Percentiles rank a stretch among this genome's conserved stretches.
These are phyloP conservation scores for Papilio elwesi DNA, from an alignment of 2,888 invertebrate species.

Conservation along the genomic window DNA sequence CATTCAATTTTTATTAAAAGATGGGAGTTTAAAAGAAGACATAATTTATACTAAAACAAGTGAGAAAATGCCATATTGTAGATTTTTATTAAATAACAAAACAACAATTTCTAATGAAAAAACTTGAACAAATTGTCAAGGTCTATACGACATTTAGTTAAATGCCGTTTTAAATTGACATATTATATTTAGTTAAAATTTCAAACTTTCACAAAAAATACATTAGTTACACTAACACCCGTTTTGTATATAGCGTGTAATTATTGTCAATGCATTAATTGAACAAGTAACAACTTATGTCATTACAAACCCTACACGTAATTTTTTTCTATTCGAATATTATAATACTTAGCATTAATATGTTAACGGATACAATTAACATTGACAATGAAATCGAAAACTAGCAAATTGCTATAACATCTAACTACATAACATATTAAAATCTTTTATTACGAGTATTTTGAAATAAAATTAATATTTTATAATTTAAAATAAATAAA, in stretches of 20 bases:
- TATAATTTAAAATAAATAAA: conserved; percentile 1
- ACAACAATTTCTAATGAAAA: too few species aligned
- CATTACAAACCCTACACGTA: conserved; percentile 36
- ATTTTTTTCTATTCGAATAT: conserved; percentile 39
- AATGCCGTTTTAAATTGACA: conserved; percentile 31
- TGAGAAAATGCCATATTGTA: too few species aligned
- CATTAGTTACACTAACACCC: conserved; percentile 49
- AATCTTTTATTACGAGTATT: not conserved
- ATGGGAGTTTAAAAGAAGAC: too few species aligned
- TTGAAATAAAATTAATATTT: not conserved
- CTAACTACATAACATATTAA: not conserved
- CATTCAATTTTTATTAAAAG: too few species aligned
- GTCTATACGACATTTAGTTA: not conserved
- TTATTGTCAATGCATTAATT: conserved; percentile 61
- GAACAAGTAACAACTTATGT: conserved; percentile 45
- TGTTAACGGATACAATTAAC: not conserved
- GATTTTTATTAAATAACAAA: too few species aligned
- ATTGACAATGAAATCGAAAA: conserved; percentile 1
- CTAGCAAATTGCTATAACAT: conserved; percentile 10
- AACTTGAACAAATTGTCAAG: not conserved
- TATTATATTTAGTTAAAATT: conserved; percentile 4
- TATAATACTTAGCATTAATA: conserved; percentile 19
- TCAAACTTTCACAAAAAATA: conserved; percentile 43
- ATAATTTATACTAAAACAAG: too few species aligned
- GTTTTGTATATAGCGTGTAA: conserved; percentile 49